Evolutionary conservation across 2,888 invertebrate species (phyloP), one percentile per base, ranked within the genome.

Genomic region (Drosophila helvetica): DNA sequence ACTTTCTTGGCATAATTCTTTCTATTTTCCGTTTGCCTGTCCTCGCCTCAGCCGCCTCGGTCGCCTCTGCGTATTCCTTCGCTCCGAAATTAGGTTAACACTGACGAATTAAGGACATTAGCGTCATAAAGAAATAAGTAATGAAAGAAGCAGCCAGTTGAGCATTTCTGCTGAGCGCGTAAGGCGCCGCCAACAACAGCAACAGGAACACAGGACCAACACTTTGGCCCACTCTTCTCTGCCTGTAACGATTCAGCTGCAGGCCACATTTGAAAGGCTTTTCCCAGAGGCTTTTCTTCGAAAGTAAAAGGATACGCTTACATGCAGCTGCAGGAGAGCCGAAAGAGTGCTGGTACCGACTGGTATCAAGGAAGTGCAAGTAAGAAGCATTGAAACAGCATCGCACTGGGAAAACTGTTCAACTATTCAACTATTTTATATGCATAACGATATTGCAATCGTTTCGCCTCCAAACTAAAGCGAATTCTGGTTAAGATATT

Each of bases 81-180:
- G 57, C 57, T 74, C 61, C 74, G 80, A 86, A 86, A 86, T 86
- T 86, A 86, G 86, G 86, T 86, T 86, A 86, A 89, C 86, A 86
- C 86, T 86, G 86, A 86, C 86, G 86, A 86, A 86, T 86, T 86
- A 86, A 89, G 86, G 89, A 87, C 86, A 86, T 86, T 86, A 86
- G 86, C 89, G 86, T 86, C 86, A 86, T 87, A 86, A 83, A 88
- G 88, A 89, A 89, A 87, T 85, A 89, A 85, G 88, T 85, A 87
- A 85, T 88, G 88, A 81, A 86, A 84, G 77, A 72, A 80, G 77
- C 83, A 78, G 70, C 71, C 65, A 73, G 65, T 79, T 86, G 59
- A 75, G 62, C 74, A 80, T 76, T 80, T 85, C 61, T 75, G 79
- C 81, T 78, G 80, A 87, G 81, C 87, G 88, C 88, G 80, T 86